These are phyloP conservation scores for Ricordea florida DNA, from an alignment of 92 coral and sea anemone species.

Conservation along the genomic window DNA sequence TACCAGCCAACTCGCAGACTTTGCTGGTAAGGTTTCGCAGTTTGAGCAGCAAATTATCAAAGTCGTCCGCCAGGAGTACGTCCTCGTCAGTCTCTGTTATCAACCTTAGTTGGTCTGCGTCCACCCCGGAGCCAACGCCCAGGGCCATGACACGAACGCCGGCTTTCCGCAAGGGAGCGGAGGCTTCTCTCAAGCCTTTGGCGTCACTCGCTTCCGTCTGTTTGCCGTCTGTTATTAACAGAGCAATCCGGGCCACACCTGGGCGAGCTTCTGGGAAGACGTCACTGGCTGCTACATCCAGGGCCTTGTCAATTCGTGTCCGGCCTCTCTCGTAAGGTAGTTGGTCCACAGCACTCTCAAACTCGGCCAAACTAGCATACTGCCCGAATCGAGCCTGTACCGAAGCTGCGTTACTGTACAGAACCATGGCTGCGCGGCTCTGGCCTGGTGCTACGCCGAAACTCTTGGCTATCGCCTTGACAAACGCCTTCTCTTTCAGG, in stretches of 20 bases:
- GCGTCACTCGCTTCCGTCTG: neutral
- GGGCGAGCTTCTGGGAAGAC: constrained; percentile 31
- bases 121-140: constrained; percentile 5
- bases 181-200: neutral
- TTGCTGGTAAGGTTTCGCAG: neutral
- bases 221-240: constrained; percentile 39
- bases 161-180: neutral
- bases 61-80: constrained; percentile 13
- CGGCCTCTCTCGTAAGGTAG: constrained; percentile 7
- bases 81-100: constrained; percentile 31
- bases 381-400: constrained; percentile 23
- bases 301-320: constrained; percentile 37
- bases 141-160: constrained; percentile 43
- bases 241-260: constrained; percentile 8
- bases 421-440: constrained; percentile 37
- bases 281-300: constrained; percentile 14
- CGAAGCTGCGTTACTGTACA: constrained; percentile 26
- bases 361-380: constrained; percentile 2
- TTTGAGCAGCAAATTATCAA: neutral
- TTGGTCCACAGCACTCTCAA: neutral
- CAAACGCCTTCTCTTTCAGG: constrained; percentile 6
- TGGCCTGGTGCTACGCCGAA: constrained; percentile 34
- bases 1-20: neutral
- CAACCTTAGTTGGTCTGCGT: neutral
- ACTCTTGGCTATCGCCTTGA: constrained; percentile 4